phyloP scores from a whole-genome alignment of 2,888 invertebrate species.

The Rhamnusium bicolor region DNA sequence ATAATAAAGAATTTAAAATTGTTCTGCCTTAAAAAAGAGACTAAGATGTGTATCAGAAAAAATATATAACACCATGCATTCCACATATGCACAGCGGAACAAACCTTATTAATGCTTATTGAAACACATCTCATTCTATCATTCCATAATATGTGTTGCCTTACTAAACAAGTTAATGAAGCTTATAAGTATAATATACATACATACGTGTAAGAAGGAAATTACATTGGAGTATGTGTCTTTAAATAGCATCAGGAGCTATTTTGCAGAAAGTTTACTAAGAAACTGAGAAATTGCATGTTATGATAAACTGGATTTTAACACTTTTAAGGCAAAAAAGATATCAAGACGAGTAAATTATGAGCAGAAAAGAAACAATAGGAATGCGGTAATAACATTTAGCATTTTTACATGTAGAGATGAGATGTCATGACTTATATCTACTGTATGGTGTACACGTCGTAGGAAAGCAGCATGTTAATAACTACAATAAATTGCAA shows the following conservation, averaged over 20 bases:
- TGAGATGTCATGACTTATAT: constrained; percentile 1
- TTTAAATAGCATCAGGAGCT: background rate
- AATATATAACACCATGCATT: background rate
- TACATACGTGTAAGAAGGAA: background rate
- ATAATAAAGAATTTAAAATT: background rate
- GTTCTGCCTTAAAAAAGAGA: background rate
- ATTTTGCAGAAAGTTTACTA: background rate
- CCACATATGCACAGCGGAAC: background rate
- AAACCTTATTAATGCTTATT: background rate
- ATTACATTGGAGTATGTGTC: background rate
- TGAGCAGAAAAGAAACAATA: constrained; percentile 28
- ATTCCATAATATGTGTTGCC: background rate
- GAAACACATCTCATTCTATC: background rate
- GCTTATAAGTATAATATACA: background rate
- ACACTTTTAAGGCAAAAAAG: constrained; percentile 35
- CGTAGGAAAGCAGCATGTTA: too few species aligned
- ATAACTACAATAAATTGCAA: too few species aligned
- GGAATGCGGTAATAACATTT: constrained; percentile 37
- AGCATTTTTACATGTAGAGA: constrained; percentile 40
- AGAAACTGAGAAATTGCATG: constrained; percentile 32
- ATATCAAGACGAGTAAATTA: constrained; percentile 35
- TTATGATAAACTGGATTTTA: constrained; percentile 25
- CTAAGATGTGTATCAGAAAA: background rate
- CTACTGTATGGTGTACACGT: background rate
- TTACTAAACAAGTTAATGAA: background rate